phyloP scores from a whole-genome alignment of 2,113 vertebrate genomes.

The Naja naja region DNA sequence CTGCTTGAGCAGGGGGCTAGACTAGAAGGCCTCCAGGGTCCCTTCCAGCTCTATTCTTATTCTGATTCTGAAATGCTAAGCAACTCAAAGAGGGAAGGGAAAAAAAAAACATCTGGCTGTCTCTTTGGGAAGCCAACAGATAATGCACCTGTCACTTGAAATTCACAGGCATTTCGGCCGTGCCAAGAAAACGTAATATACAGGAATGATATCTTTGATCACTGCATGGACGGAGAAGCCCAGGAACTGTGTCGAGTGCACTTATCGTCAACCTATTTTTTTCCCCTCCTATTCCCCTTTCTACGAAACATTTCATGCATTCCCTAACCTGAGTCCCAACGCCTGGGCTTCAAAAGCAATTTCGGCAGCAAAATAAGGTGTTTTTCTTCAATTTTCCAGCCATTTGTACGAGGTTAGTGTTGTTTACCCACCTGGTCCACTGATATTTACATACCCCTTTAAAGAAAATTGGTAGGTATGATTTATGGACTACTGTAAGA shows the following conservation, averaged over 20 bases:
- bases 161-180: constrained; percentile 80
- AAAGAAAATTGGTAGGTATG: constrained; percentile 96
- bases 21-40: too few species aligned
- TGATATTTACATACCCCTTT: constrained; percentile 99
- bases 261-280: constrained; percentile 92
- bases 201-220: constrained; percentile 94
- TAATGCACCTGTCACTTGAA: constrained; percentile 82
- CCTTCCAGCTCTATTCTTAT: too few species aligned
- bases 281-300: constrained; percentile 71
- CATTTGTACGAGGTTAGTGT: constrained; percentile 98
- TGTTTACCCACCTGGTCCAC: constrained; percentile 99
- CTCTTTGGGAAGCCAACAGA: constrained; percentile 63
- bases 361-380: constrained; percentile 99
- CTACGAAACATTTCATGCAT: constrained; percentile 92
- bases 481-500: constrained; percentile 98
- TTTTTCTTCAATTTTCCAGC: constrained; percentile 99
- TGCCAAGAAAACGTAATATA: constrained; percentile 80
- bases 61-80: constrained; percentile 47
- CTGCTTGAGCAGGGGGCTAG: too few species aligned
- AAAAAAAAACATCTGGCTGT: constrained; percentile 49
- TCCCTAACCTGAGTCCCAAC: constrained; percentile 84
- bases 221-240: constrained; percentile 79
- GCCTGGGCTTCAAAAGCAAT: constrained; percentile 98
- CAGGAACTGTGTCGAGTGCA: constrained; percentile 84
- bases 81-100: constrained; percentile 55